Percentiles rank a stretch among this genome's conserved stretches.
phyloP scores from a whole-genome alignment of 2,797 vertebrate genomes.

The Phoebastria nigripes region DNA sequence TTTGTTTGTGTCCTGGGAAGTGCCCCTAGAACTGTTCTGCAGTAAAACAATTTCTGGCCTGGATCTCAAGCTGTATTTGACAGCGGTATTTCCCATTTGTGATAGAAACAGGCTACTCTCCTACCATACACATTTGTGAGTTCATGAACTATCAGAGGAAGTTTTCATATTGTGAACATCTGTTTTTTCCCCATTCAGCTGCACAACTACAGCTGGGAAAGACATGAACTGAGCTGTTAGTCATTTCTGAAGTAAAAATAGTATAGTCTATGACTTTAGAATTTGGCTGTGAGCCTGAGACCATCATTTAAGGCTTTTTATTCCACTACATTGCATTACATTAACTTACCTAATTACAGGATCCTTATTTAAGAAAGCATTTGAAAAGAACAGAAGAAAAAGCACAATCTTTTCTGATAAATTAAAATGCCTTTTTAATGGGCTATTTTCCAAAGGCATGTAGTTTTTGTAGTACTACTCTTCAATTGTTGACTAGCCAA shows the following conservation, averaged over 20 bases:
- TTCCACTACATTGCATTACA: background rate
- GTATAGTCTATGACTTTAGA: background rate
- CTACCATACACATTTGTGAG: slow-evolving; percentile 16
- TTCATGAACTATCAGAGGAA: slow-evolving; percentile 62
- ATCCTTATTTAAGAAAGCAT: background rate
- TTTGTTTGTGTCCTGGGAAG: background rate
- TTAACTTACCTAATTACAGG: background rate
- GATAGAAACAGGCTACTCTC: background rate
- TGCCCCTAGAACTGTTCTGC: background rate
- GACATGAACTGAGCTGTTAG: background rate
- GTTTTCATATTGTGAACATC: slow-evolving; percentile 46
- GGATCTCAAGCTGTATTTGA: background rate
- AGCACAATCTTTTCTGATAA: background rate
- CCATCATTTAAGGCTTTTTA: background rate
- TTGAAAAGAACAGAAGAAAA: background rate
- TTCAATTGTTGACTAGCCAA: background rate
- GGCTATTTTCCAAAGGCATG: background rate
- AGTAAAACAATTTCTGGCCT: background rate
- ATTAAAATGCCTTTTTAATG: background rate
- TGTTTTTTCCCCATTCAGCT: slow-evolving; percentile 33
- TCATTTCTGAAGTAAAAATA: slow-evolving; percentile 56
- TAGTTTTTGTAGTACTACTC: background rate
- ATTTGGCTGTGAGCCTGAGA: background rate
- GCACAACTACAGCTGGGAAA: slow-evolving; percentile 40
- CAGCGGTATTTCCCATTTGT: background rate